Percentiles rank a stretch among this genome's conserved stretches.
These are phyloP conservation scores for Pseudochromis fuscus DNA, from an alignment of 2,797 vertebrate species.

Conservation along the genomic window DNA sequence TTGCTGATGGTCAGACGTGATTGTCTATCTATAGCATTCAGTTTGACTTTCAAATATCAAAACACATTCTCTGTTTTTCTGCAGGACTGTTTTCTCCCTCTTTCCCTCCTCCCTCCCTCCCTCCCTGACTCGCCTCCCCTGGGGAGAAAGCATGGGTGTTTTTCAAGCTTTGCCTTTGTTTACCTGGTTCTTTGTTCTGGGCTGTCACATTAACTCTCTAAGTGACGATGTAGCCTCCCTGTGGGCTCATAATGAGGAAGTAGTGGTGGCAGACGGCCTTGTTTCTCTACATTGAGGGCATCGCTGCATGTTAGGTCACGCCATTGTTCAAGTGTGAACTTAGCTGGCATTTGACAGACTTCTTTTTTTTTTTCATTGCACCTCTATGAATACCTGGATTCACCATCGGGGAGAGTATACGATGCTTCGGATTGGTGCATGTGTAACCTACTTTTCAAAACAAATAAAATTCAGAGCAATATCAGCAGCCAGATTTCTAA, in stretches of 20 bases:
- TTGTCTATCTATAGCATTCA: slow-evolving; percentile 31
- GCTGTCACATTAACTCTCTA: slow-evolving; percentile 78
- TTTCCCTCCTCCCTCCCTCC: not conserved
- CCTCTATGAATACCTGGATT: no score
- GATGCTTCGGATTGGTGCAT: no score
- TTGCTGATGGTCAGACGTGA: slow-evolving; percentile 53
- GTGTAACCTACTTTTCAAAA: not conserved
- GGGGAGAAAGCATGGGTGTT: slow-evolving; percentile 31
- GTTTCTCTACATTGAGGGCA: slow-evolving; percentile 49
- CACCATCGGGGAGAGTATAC: no score
- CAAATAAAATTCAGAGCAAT: slow-evolving; percentile 1
- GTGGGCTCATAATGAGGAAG: slow-evolving; percentile 75
- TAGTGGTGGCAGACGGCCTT: slow-evolving; percentile 41
- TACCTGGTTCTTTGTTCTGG: slow-evolving; percentile 72
- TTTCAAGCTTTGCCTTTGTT: slow-evolving; percentile 72
- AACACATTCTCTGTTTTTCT: slow-evolving; percentile 8
- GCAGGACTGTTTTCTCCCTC: slow-evolving; percentile 8
- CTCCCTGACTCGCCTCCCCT: slow-evolving; percentile 10
- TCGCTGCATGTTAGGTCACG: slow-evolving; percentile 36
- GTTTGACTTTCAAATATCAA: slow-evolving; percentile 44
- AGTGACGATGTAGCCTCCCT: slow-evolving; percentile 65
- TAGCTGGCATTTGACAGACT: slow-evolving; percentile 52
- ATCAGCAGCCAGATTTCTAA: not conserved
- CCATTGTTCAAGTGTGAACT: slow-evolving; percentile 30
- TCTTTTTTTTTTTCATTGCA: slow-evolving; percentile 10